Base-by-base conservation (phyloP, 1,140 invertebrate genomes). In the Heliconius congener region DNA sequence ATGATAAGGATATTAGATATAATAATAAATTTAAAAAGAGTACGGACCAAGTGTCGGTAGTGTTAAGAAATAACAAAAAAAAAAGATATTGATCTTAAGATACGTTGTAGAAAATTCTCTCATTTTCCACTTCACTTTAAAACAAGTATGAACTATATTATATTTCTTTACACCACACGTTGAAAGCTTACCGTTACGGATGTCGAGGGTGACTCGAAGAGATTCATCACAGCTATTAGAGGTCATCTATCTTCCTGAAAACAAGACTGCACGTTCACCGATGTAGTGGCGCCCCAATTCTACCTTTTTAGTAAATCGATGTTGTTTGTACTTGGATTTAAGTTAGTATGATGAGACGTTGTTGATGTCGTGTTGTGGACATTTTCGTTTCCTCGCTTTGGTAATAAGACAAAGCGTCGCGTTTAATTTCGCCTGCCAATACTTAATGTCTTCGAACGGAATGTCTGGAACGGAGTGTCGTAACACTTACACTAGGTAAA, bases 201-300 rank as follows among this genome's bases (percentile, higher is more conserved):
- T 23, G 57, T 30, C 19, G 23, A 30, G 37, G 27, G 27, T 76
- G 50, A 19, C 74, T 30, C 11, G 19, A 70, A 30, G 74, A 76
- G 74, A 76, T 76, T 55, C 74, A 70, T 76, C 74, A 66, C 57
- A 9, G 30, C 74, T 30, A 75, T 76, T 76, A 30, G 57, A 23
- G 74, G 27, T 60, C 30, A 76, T 76, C n/a, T 66, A 19, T 76
- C 74, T 60, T 75, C 23, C 27, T 60, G 52, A 39, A 42, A 72
- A 42, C 71, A 72, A 42, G 71, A 39, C 6, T 66, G 60, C 60
- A 30, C n/a, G 8, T 66, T 5, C 23, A 66, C 27, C 9, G 60
- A 66, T 8, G 13, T 66, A 66, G 60, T 27, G 60, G 23, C 30
- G 60, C n/a, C 23, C 57, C 60, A 66, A 66, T 27, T 66, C 3